Evolutionary conservation across 1,140 invertebrate species (phyloP).

Genomic region (Euura lappo): DNA sequence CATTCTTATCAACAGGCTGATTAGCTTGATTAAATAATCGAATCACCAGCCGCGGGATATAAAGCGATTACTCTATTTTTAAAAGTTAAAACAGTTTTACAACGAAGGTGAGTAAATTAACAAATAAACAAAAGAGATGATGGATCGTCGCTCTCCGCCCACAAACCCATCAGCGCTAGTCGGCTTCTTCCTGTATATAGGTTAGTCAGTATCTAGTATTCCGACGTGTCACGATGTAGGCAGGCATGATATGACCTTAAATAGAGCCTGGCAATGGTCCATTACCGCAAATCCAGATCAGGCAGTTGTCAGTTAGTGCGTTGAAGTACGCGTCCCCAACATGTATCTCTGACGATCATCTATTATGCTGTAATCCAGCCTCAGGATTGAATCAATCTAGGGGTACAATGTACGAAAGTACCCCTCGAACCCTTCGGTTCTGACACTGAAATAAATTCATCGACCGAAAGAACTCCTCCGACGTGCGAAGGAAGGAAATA

Average conservation of each 20-base stretch:
- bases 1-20: no score
- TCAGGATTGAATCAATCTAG: background rate
- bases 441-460: background rate
- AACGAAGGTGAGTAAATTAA: no score
- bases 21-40: no score
- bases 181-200: slow-evolving; percentile 37
- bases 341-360: background rate
- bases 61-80: no score
- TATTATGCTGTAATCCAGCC: background rate
- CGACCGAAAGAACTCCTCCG: background rate
- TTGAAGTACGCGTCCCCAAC: background rate
- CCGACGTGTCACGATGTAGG: slow-evolving; percentile 31
- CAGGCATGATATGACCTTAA: slow-evolving; percentile 42
- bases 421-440: background rate
- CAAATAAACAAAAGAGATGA: slow-evolving; percentile 31
- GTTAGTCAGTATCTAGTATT: slow-evolving; percentile 26
- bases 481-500: background rate
- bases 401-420: background rate
- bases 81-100: no score
- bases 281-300: background rate
- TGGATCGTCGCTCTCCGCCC: slow-evolving; percentile 32
- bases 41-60: no score
- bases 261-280: slow-evolving; percentile 23
- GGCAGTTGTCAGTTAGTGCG: background rate
- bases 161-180: slow-evolving; percentile 34